Evolutionary conservation across 2,797 vertebrate genomes (phyloP).

Genomic region (Melanotaenia maccullochi): DNA sequence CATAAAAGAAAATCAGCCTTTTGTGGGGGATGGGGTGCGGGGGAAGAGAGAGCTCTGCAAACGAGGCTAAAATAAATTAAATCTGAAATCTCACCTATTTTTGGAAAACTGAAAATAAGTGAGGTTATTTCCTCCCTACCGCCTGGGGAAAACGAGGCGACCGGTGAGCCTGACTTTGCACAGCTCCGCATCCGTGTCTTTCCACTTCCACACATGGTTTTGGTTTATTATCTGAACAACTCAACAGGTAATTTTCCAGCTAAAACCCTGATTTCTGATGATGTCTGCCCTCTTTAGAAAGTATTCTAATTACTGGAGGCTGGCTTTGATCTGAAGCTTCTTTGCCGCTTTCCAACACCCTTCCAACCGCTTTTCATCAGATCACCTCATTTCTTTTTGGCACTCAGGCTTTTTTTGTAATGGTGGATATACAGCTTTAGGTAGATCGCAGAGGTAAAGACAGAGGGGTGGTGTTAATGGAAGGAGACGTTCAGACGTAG

Average conservation of each 20-base stretch:
- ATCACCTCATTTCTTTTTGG: conserved; percentile 73
- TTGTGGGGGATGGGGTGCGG: not conserved
- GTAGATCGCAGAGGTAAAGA: conserved; percentile 60
- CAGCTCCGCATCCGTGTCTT: conserved; percentile 37
- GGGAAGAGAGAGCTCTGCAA: conserved; percentile 42
- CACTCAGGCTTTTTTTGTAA: conserved; percentile 42
- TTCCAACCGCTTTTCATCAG: conserved; percentile 77
- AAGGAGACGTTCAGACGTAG: conserved; percentile 54
- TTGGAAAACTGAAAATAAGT: conserved; percentile 58
- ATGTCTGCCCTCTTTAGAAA: conserved; percentile 70
- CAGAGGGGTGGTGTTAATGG: conserved; percentile 60
- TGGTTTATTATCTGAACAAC: conserved; percentile 79
- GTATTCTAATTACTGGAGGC: conserved; percentile 78
- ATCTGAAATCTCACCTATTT: not conserved
- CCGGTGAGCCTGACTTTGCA: conserved; percentile 71
- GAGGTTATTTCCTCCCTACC: conserved; percentile 56
- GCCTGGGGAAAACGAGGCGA: conserved; percentile 71
- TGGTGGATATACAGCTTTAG: conserved; percentile 63
- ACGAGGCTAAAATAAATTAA: conserved; percentile 60
- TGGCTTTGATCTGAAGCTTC: conserved; percentile 77
- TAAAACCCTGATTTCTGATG: conserved; percentile 77
- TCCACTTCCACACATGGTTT: conserved; percentile 59
- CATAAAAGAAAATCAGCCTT: conserved; percentile 58
- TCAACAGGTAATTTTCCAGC: conserved; percentile 83
- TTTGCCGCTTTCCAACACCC: conserved; percentile 65